Evolutionary conservation across 2,797 vertebrate species (phyloP).

Genomic region (Pterois miles): DNA sequence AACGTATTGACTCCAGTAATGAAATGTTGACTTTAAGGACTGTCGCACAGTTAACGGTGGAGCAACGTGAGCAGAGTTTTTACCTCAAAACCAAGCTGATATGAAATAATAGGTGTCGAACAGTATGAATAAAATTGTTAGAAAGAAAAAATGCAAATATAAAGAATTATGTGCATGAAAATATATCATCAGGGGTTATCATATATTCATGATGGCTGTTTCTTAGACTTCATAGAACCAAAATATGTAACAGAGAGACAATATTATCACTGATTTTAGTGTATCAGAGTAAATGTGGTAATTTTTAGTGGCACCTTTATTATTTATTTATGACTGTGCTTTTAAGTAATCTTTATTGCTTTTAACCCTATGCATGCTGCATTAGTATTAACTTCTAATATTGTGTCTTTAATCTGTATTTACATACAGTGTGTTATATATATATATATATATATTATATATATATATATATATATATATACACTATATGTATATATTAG

Average conservation of each 20-base stretch:
- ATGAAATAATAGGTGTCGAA: background rate
- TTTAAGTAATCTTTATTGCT: background rate
- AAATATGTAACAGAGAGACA: background rate
- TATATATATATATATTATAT: too few relatives aligned
- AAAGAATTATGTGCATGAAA: background rate
- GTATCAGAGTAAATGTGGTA: background rate
- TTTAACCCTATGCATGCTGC: background rate
- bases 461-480: too few relatives aligned
- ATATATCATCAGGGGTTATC: background rate
- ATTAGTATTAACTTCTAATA: background rate
- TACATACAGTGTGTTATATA: too few relatives aligned
- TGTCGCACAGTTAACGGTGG: background rate
- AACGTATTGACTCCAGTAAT: background rate
- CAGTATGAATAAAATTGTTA: background rate
- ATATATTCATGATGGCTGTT: background rate
- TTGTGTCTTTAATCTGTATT: background rate
- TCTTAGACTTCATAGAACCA: background rate
- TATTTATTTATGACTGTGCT: too few relatives aligned
- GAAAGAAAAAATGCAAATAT: background rate
- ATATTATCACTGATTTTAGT: background rate
- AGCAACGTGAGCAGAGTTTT: background rate
- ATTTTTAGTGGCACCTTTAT: background rate
- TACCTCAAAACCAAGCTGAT: background rate
- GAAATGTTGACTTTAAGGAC: constrained; percentile 9
- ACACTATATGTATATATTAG: too few relatives aligned